Evolutionary conservation across 2,888 invertebrate genomes (phyloP), one percentile per base, ranked within the genome.

Genomic region (Yponomeuta plumbellus): DNA sequence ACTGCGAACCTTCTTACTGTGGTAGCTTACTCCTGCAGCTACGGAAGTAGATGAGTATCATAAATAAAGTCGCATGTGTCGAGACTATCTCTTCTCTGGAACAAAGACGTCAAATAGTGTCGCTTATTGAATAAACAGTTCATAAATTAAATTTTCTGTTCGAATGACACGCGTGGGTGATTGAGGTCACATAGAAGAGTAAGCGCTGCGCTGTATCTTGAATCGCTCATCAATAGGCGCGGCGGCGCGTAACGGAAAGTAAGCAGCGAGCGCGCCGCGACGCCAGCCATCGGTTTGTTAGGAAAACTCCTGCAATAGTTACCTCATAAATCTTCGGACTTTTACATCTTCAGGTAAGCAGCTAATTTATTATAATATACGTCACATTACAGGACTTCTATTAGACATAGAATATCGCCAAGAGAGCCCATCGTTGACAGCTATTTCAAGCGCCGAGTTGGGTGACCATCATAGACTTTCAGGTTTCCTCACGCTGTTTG

Each of bases 201-300:
- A 23, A 58, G 65, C 57, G 21, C 39, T 57, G 66, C 11, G 61
- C 13, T 56, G 39, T 75, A 78, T 77, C 76, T 77, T 80, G 79
- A 80, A 80, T 80, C 68, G 74, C 76, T 80, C 74, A 74, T 80
- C 79, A 81, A 75, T 76, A 69, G 68, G 70, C 67, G 74, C 81
- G 76, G 70, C 84, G 77, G 76, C 74, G 84, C 78, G 76, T 79
- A 82, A 86, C 87, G 84, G 88, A 88, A 88, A 89, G 88, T 87
- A n/a, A 17, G 40, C 44, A 52, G 44, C 66, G 34, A 61, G 44
- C 61, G n/a, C 61, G 22, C 65, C 67, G 69, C 67, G 58, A 69
- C 72, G 71, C 73, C 72, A 75, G 68, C 74, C 74, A 64, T 26
- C 61, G 26, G 61, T n/a, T 34, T 61, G 61, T 61, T n/a, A 2